phyloP scores from a whole-genome alignment of 2,888 invertebrate genomes.

The Pyrgus malvae region DNA sequence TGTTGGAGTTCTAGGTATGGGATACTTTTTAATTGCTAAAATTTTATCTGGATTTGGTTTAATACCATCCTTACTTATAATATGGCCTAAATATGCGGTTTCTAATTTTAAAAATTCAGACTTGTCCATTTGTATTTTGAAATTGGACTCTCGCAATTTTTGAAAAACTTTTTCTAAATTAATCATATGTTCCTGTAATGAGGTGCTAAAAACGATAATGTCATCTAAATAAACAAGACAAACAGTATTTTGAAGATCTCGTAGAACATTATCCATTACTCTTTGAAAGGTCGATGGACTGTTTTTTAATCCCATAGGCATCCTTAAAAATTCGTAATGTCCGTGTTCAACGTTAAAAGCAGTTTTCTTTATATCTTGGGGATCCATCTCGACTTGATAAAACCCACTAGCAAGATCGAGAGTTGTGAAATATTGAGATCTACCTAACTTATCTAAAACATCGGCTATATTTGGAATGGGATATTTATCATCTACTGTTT shows the following conservation, averaged over 20 bases:
- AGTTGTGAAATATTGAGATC: not conserved
- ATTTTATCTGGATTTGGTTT: slow-evolving; percentile 24
- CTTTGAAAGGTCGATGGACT: slow-evolving; percentile 41
- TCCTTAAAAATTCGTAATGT: slow-evolving; percentile 39
- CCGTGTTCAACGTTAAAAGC: slow-evolving; percentile 39
- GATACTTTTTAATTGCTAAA: not conserved
- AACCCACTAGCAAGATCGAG: slow-evolving; percentile 32
- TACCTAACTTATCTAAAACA: not conserved
- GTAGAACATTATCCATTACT: slow-evolving; percentile 25
- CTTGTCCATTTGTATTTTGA: slow-evolving; percentile 38
- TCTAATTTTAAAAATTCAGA: slow-evolving; percentile 37
- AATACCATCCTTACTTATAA: slow-evolving; percentile 23
- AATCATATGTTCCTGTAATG: slow-evolving; percentile 36
- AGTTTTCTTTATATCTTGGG: slow-evolving; percentile 34
- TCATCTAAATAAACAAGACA: slow-evolving; percentile 39
- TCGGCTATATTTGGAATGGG: not conserved
- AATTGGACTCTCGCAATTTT: slow-evolving; percentile 33
- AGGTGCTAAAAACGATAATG: slow-evolving; percentile 38
- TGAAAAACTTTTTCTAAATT: slow-evolving; percentile 38
- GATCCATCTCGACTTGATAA: slow-evolving; percentile 33
- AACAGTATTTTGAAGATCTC: not conserved
- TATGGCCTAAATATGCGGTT: slow-evolving; percentile 29
- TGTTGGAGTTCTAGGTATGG: not conserved
- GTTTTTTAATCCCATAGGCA: slow-evolving; percentile 40
- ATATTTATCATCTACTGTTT: not conserved